Conservation (phyloP, 2,113 vertebrate genomes). For the Tiliqua scincoides region DNA sequence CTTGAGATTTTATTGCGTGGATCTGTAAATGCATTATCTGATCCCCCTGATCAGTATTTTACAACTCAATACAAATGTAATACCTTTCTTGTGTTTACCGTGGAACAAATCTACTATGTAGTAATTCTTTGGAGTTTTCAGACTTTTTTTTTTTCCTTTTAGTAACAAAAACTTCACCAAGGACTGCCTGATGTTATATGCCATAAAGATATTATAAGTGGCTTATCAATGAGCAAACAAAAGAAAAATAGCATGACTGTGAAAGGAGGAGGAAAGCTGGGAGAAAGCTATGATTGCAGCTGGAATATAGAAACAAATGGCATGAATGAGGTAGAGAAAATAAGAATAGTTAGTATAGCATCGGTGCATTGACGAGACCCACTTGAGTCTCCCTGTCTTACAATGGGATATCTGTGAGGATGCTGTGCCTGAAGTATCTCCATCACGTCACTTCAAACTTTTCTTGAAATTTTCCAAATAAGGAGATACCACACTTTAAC, state of each 20-base stretch:
- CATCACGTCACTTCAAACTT: too few relatives aligned
- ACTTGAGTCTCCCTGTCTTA: too few relatives aligned
- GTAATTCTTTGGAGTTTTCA: background rate
- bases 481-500: too few relatives aligned
- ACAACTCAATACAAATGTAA: background rate
- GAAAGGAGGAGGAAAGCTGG: background rate
- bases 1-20: slow-evolving; percentile 25
- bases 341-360: background rate
- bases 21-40: slow-evolving; percentile 12
- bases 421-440: too few relatives aligned
- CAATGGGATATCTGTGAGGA: too few relatives aligned
- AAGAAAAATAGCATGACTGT: background rate
- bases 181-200: background rate
- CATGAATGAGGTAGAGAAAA: background rate
- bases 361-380: background rate
- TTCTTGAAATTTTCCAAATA: too few relatives aligned
- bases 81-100: slow-evolving; percentile 12
- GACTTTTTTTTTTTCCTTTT: background rate
- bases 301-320: background rate
- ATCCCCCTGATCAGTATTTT: slow-evolving; percentile 24
- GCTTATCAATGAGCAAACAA: background rate
- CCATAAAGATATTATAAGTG: background rate
- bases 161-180: background rate
- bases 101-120: background rate
- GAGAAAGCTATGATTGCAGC: background rate